A percentile compares a stretch with the other conserved stretches of the same genome.
Conservation (phyloP, 1,140 invertebrate species). For the Bicyclus anynana region DNA sequence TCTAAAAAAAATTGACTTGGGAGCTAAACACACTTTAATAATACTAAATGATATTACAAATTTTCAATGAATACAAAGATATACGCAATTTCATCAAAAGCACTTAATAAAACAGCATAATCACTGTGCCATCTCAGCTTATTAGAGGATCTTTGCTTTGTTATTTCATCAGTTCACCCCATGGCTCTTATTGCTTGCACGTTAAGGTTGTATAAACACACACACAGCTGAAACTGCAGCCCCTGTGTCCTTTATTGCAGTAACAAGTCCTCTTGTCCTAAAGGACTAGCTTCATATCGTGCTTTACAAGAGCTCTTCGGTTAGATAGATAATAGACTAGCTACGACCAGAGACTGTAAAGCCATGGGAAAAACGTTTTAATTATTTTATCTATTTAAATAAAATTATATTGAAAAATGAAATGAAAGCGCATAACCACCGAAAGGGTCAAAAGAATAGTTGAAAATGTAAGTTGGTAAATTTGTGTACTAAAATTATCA, state of each 20-base stretch:
- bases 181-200: conserved; percentile 4
- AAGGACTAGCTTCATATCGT: conserved; percentile 20
- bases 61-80: too few species aligned
- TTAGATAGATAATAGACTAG: conserved; percentile 13
- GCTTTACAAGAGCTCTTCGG: conserved; percentile 13
- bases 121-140: background rate
- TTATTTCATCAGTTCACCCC: background rate
- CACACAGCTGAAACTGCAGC: conserved; percentile 3
- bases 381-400: too few species aligned
- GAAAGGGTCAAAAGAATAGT: too few species aligned
- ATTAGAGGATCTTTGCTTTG: background rate
- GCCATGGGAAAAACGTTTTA: too few species aligned
- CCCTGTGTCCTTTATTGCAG: conserved; percentile 9
- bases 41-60: too few species aligned
- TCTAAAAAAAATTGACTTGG: too few species aligned
- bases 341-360: conserved; percentile 2
- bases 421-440: too few species aligned
- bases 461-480: too few species aligned
- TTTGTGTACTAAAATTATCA: too few species aligned
- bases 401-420: too few species aligned
- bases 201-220: conserved; percentile 9
- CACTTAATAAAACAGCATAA: background rate
- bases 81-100: background rate
- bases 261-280: conserved; percentile 21
- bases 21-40: too few species aligned